Percentiles rank a stretch among this genome's conserved stretches.
Evolutionary conservation across 2,888 invertebrate species (phyloP).

Genomic region (Epistrophella euchroma): DNA sequence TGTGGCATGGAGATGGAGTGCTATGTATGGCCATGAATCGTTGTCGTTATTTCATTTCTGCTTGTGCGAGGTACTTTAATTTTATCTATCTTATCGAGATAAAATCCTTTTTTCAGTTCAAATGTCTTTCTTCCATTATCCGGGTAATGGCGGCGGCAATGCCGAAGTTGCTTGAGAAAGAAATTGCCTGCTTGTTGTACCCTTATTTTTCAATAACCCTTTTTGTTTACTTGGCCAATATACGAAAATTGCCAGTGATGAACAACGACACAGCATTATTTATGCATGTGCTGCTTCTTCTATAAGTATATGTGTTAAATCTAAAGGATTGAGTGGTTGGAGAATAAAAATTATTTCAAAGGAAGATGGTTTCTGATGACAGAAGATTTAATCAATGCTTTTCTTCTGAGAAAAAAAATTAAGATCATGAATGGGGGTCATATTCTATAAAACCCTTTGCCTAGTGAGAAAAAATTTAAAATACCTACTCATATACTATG

Average conservation of each 20-base stretch:
- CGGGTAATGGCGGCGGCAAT: constrained; percentile 8
- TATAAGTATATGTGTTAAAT: constrained; percentile 29
- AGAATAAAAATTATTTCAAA: constrained; percentile 51
- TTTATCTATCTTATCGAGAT: constrained; percentile 73
- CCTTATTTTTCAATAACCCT: constrained; percentile 76
- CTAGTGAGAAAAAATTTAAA: neutral
- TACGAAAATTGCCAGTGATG: constrained; percentile 50
- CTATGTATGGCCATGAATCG: neutral
- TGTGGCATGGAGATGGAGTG: constrained; percentile 42
- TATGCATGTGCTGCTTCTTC: constrained; percentile 65
- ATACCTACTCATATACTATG: too few species aligned
- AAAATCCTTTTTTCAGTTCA: constrained; percentile 40
- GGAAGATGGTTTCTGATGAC: constrained; percentile 71
- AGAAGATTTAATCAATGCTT: constrained; percentile 68
- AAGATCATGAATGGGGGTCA: constrained; percentile 29
- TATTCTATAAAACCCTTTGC: neutral
- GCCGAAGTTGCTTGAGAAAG: constrained; percentile 32
- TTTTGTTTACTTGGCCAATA: constrained; percentile 74
- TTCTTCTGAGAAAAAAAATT: constrained; percentile 40
- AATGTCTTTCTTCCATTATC: constrained; percentile 45
- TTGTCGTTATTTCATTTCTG: constrained; percentile 11
- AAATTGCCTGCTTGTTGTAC: constrained; percentile 61
- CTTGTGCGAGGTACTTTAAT: constrained; percentile 58
- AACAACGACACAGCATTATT: constrained; percentile 64
- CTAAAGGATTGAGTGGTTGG: constrained; percentile 32